A percentile compares a stretch with the other conserved stretches of the same genome.
phyloP scores from a whole-genome alignment of 1,140 invertebrate genomes.

The Conus ventricosus region DNA sequence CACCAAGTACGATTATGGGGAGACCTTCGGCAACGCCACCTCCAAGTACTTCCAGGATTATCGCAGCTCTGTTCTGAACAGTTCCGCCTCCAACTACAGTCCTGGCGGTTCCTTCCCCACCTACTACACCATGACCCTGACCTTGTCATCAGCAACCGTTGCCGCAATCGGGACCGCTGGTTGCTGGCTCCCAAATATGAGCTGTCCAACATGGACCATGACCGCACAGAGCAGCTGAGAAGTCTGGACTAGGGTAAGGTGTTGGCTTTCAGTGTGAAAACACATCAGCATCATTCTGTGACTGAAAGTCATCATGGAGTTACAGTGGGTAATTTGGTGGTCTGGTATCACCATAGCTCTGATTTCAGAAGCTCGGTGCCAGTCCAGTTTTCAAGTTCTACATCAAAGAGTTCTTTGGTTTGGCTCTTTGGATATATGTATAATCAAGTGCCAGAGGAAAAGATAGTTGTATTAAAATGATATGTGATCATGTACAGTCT shows the following conservation, averaged over 20 bases:
- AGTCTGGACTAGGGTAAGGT: slow-evolving; percentile 66
- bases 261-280: background rate
- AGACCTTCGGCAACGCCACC: slow-evolving; percentile 74
- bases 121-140: slow-evolving; percentile 73
- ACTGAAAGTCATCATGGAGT: background rate
- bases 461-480: no score
- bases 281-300: background rate
- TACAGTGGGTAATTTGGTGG: no score
- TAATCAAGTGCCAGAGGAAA: no score
- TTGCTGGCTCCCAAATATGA: slow-evolving; percentile 68
- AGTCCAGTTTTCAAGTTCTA: no score
- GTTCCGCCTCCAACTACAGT: slow-evolving; percentile 68
- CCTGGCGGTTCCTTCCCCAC: slow-evolving; percentile 73
- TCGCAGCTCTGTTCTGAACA: slow-evolving; percentile 65
- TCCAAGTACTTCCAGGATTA: slow-evolving; percentile 76
- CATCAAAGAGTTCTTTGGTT: no score
- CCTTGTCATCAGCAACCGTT: slow-evolving; percentile 68
- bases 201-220: slow-evolving; percentile 72
- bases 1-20: slow-evolving; percentile 75
- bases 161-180: slow-evolving; percentile 69
- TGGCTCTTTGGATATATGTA: no score
- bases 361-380: no score
- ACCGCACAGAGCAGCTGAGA: slow-evolving; percentile 69
- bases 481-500: no score
- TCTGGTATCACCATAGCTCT: background rate